These are phyloP conservation scores for Amphiura filiformis DNA, from an alignment of 35 echinoderm and acorn worm genomes.

Conservation along the genomic window DNA sequence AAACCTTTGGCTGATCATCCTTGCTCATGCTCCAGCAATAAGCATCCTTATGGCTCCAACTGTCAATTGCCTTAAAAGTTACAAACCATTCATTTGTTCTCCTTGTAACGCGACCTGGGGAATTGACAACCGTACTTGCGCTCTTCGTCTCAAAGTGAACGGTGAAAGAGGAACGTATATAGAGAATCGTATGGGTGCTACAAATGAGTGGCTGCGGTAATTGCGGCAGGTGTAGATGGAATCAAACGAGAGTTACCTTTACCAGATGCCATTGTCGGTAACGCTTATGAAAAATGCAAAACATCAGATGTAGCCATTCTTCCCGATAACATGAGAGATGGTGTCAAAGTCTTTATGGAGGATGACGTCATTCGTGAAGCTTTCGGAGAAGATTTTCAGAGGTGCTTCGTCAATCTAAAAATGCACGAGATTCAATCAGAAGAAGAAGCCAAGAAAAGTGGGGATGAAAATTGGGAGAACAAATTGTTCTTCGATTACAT, in stretches of 20 bases:
- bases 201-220: constrained; percentile 55
- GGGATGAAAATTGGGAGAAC: not conserved
- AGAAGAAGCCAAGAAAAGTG: constrained; percentile 14
- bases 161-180: constrained; percentile 65
- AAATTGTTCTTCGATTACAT: not conserved
- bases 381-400: constrained; percentile 74
- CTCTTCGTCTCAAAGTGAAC: constrained; percentile 40
- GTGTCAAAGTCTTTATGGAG: constrained; percentile 52
- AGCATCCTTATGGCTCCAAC: constrained; percentile 62
- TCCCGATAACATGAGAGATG: constrained; percentile 62
- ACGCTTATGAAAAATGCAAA: constrained; percentile 43
- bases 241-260: constrained; percentile 38
- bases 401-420: constrained; percentile 61
- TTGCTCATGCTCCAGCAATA: constrained; percentile 57
- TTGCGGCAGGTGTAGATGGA: constrained; percentile 82
- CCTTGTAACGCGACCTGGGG: constrained; percentile 68
- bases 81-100: not conserved
- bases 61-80: constrained; percentile 49
- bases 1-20: constrained; percentile 37
- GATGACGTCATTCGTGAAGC: constrained; percentile 61
- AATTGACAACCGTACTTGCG: constrained; percentile 71
- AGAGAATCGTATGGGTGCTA: constrained; percentile 87
- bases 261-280: constrained; percentile 32
- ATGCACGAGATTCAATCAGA: constrained; percentile 63
- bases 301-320: constrained; percentile 40